Conservation (phyloP, 30 jellyfish, hydroid and myxozoan species). For the Cassiopea andromeda region DNA sequence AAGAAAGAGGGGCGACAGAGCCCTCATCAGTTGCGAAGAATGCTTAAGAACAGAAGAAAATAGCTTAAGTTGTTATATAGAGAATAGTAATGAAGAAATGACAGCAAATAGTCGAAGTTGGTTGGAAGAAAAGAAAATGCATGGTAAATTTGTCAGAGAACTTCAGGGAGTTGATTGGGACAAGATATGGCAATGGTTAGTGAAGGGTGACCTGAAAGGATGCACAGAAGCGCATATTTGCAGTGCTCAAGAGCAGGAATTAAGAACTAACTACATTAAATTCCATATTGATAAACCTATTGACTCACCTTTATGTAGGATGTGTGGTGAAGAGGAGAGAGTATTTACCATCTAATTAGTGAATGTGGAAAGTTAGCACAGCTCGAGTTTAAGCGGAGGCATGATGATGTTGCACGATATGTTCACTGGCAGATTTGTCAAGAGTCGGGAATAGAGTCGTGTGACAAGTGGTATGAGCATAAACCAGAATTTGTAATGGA, state of each 20-base stretch:
- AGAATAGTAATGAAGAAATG: neutral
- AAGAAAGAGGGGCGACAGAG: conserved; percentile 14
- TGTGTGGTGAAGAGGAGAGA: conserved; percentile 35
- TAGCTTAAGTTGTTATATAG: conserved; percentile 6
- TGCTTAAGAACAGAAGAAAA: conserved; percentile 26
- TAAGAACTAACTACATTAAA: conserved; percentile 6
- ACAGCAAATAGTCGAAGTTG: neutral
- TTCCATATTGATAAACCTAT: neutral
- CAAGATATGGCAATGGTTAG: conserved; percentile 4
- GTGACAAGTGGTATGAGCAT: too few species aligned
- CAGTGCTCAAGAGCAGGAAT: conserved; percentile 34
- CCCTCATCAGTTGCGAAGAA: conserved; percentile 16
- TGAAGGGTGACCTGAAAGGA: conserved; percentile 20
- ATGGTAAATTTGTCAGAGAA: conserved; percentile 16
- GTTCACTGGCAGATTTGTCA: too few species aligned
- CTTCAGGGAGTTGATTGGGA: conserved; percentile 2
- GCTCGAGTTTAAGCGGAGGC: neutral
- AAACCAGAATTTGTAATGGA: neutral
- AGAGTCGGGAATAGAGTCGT: too few species aligned
- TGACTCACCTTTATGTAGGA: neutral
- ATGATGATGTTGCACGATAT: conserved; percentile 14
- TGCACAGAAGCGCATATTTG: conserved; percentile 14
- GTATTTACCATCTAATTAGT: conserved; percentile 18
- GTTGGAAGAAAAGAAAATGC: conserved; percentile 4
- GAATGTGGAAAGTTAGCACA: conserved; percentile 20